phyloP scores from a whole-genome alignment of 2,797 vertebrate genomes.

The Dromococcyx pavoninus region DNA sequence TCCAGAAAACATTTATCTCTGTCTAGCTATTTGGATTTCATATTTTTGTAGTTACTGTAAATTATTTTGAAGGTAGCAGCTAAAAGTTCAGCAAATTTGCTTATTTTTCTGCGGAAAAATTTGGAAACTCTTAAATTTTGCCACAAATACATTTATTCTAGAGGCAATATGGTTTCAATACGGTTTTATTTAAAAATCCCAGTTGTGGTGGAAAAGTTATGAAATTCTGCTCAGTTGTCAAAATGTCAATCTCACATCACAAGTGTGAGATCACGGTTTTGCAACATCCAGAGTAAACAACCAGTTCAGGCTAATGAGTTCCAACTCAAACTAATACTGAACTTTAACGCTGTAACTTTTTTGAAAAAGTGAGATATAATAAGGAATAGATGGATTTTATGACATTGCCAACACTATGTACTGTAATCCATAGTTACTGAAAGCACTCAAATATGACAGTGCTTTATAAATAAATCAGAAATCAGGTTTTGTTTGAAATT shows the following conservation, averaged over 20 bases:
- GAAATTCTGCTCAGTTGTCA: conserved; percentile 15
- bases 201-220: background rate
- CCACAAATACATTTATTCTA: background rate
- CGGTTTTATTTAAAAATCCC: background rate
- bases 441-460: background rate
- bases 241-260: conserved; percentile 27
- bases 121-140: background rate
- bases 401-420: background rate
- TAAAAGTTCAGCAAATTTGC: background rate
- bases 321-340: conserved; percentile 17
- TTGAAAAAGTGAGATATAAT: background rate
- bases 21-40: background rate
- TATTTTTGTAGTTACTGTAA: background rate
- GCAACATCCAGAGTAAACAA: conserved; percentile 32
- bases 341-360: background rate
- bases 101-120: background rate
- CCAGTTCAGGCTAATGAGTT: background rate
- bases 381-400: background rate
- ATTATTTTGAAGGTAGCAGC: background rate
- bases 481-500: background rate
- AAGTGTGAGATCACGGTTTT: conserved; percentile 38
- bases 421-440: background rate
- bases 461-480: background rate
- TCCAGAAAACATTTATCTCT: background rate
- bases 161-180: background rate